Evolutionary conservation across 1,140 invertebrate species (phyloP).

Genomic region (Sinonovacula constricta): DNA sequence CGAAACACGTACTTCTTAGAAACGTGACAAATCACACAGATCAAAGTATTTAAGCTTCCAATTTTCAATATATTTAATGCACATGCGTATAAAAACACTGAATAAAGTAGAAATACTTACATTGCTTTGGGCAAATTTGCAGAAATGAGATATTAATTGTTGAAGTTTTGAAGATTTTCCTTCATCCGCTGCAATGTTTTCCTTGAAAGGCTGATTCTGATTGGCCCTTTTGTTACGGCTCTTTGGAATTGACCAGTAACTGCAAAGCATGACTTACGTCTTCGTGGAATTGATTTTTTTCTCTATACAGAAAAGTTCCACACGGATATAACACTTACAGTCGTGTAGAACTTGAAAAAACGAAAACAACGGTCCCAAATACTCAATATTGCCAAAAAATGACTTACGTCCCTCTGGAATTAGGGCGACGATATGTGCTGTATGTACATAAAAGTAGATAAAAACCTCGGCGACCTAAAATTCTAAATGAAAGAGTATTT

Average conservation of each 20-base stretch:
- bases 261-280: not conserved
- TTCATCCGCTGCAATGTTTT: no score
- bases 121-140: no score
- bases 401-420: conserved; percentile 3
- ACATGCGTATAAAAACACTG: not conserved
- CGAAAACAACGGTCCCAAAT: conserved; percentile 1
- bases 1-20: no score
- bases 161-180: no score
- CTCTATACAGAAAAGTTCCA: not conserved
- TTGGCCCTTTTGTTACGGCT: not conserved
- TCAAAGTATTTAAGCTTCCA: not conserved
- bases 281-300: not conserved
- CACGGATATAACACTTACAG: not conserved
- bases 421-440: conserved; percentile 15
- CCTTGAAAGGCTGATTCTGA: no score
- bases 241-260: not conserved
- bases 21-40: no score
- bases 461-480: no score
- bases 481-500: no score
- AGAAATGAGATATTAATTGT: no score
- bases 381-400: not conserved
- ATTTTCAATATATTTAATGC: not conserved
- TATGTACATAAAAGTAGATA: no score
- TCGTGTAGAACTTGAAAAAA: not conserved
- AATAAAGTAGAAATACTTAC: no score